Conservation (phyloP, 2,113 vertebrate genomes). For the Gymnarchus niloticus region DNA sequence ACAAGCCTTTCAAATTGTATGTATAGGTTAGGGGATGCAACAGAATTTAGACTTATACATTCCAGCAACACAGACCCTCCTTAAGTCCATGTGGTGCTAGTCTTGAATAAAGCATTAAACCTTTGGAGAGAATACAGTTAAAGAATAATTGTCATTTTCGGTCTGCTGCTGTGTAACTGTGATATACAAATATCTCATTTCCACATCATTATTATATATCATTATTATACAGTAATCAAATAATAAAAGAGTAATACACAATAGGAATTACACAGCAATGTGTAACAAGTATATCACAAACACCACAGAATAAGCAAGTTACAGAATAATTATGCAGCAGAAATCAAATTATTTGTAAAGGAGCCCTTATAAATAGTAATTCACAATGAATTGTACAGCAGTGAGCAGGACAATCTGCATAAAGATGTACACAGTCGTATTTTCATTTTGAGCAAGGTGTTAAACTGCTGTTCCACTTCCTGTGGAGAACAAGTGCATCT, state of each 20-base stretch:
- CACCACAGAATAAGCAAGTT: too few species aligned
- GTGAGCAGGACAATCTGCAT: not conserved
- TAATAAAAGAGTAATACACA: too few species aligned
- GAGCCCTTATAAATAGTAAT: not conserved
- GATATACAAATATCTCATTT: not conserved
- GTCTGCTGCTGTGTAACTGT: not conserved
- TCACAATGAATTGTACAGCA: not conserved
- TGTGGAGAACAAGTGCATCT: not conserved
- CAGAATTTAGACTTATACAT: not conserved
- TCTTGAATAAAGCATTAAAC: not conserved
- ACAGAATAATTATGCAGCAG: not conserved
- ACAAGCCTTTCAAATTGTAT: not conserved
- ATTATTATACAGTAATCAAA: too few species aligned
- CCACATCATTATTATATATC: not conserved
- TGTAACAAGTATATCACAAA: too few species aligned
- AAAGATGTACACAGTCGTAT: not conserved
- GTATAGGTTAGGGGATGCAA: too few species aligned
- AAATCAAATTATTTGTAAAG: not conserved
- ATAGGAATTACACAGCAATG: too few species aligned
- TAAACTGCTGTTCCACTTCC: constrained; percentile 4
- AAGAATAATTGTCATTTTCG: not conserved
- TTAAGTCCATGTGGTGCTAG: not conserved
- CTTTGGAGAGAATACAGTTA: not conserved
- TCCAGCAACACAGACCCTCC: not conserved
- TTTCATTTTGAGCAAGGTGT: not conserved